Conservation (phyloP, 2,888 invertebrate genomes). For the Meteorus cinctellus region DNA sequence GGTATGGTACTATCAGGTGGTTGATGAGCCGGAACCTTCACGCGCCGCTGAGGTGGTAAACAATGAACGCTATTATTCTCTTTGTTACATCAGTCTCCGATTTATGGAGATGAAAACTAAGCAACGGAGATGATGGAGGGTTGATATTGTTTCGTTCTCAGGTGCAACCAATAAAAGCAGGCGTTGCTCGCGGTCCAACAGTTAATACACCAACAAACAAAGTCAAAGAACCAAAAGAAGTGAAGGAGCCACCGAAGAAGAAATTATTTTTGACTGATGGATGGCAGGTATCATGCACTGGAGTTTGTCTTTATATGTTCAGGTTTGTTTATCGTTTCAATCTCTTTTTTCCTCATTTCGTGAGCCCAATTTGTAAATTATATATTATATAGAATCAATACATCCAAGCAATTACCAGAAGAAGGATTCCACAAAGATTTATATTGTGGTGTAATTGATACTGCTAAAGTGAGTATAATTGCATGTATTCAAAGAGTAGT, state of each 20-base stretch:
- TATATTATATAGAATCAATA: slow-evolving; percentile 76
- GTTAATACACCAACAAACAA: slow-evolving; percentile 63
- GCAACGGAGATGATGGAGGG: slow-evolving; percentile 12
- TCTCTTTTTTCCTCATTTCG: not conserved
- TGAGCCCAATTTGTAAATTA: slow-evolving; percentile 15
- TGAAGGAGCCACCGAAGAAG: slow-evolving; percentile 77
- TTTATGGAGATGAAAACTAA: not conserved
- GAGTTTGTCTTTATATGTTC: slow-evolving; percentile 90
- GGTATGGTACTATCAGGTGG: slow-evolving; percentile 92
- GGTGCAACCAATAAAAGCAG: slow-evolving; percentile 58
- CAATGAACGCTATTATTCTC: not conserved
- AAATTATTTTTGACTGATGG: slow-evolving; percentile 90
- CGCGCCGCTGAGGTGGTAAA: slow-evolving; percentile 69
- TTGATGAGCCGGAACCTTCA: slow-evolving; percentile 80
- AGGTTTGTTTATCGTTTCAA: slow-evolving; percentile 69
- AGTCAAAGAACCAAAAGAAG: slow-evolving; percentile 72
- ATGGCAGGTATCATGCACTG: slow-evolving; percentile 86
- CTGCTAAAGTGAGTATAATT: slow-evolving; percentile 85
- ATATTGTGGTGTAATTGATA: slow-evolving; percentile 88
- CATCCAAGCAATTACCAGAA: slow-evolving; percentile 89
- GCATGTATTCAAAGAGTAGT: slow-evolving; percentile 91
- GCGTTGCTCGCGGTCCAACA: slow-evolving; percentile 57
- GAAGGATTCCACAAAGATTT: slow-evolving; percentile 92
- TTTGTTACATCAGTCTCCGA: not conserved
- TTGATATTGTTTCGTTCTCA: slow-evolving; percentile 38